Evolutionary conservation across 2,797 vertebrate species (phyloP), one percentile per base, ranked within the genome.

Genomic region (Botia kubotai): DNA sequence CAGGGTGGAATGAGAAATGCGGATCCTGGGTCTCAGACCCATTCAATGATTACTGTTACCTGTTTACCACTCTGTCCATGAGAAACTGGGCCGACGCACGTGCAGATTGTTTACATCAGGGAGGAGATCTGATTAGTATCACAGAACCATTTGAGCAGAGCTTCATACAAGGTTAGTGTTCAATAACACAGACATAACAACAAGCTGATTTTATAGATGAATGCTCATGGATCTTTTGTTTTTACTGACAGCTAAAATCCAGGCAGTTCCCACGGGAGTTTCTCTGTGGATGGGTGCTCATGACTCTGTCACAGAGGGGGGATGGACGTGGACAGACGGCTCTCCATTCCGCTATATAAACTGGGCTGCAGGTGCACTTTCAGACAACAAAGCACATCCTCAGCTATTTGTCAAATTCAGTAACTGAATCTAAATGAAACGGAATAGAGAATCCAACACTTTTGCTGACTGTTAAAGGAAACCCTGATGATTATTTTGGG

Each of bases 211-310:
- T 63, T 36, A 12, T 63, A 17, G 62, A 72, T 2, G 16, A 16
- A 78, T 26, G 2, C 26, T 48, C 46, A 68, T 52, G 66, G 13
- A 16, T 13, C 69, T 77, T 2, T 12, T 79, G 2, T 71, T 69
- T 26, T 87, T 23, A 53, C 55, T 10, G 5, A 4, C 63, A 95
- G 94, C 85, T 82, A 63, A 92, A 71, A 87, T 93, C 79, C 87
- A 91, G 85, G 39, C 80, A n/a, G 88, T 84, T 77, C 90, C 93
- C 4, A 92, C 89, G 0, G 94, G 94, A 16, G 89, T 92, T 72
- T 90, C 94, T 21, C 69, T 95, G 85, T 95, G 94, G 94, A 93
- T 94, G 87, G 94, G 94, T 0, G 94, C 90, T 0, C 94, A 94
- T 16, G 94, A 95, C 89, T 93, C 93, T 0, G 1, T 94, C 76